Evolutionary conservation across 2,888 invertebrate genomes (phyloP).

Genomic region (Monopis laevigella): DNA sequence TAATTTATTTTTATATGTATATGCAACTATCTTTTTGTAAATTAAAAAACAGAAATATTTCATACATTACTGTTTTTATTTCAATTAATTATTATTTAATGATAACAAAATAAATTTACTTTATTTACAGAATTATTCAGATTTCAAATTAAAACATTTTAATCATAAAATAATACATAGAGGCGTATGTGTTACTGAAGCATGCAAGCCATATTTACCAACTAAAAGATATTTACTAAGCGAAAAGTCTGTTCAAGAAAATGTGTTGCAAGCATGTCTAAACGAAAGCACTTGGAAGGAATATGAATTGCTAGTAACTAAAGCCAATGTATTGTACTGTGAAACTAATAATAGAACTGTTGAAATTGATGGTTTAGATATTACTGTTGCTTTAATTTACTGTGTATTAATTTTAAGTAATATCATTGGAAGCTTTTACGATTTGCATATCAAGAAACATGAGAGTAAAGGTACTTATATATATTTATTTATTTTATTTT

Average conservation of each 20-base stretch:
- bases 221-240: conserved; percentile 16
- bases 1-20: no score
- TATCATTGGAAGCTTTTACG: conserved; percentile 41
- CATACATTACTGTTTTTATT: background rate
- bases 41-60: background rate
- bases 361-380: conserved; percentile 32
- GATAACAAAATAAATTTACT: background rate
- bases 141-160: conserved; percentile 39
- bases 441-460: conserved; percentile 18
- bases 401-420: conserved; percentile 36
- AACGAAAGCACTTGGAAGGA: conserved; percentile 37
- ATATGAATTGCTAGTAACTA: conserved; percentile 34
- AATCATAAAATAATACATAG: conserved; percentile 51
- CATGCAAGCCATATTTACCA: conserved; percentile 29
- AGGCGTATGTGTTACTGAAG: conserved; percentile 40
- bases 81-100: background rate
- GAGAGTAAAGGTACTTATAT: background rate
- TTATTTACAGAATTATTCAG: conserved; percentile 42
- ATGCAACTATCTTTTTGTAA: no score
- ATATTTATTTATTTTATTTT: no score
- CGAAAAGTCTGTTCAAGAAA: conserved; percentile 24
- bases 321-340: conserved; percentile 37
- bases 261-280: conserved; percentile 39
- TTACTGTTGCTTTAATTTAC: conserved; percentile 34
- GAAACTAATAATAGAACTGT: conserved; percentile 26